Conservation (phyloP, 2,888 invertebrate genomes). For the Bhutanitis thaidina region DNA sequence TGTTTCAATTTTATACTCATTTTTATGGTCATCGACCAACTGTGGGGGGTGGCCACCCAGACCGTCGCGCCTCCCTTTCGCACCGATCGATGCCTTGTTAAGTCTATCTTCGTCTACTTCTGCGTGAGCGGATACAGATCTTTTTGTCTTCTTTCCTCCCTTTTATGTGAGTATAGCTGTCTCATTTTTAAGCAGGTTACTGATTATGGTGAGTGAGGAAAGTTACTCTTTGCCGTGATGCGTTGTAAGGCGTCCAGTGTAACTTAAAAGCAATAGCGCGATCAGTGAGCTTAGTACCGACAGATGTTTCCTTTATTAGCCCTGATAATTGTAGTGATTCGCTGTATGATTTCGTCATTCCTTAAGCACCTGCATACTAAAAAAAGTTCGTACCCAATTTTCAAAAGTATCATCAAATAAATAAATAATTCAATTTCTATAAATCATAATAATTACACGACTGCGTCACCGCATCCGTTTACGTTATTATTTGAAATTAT, state of each 20-base stretch:
- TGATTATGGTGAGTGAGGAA: slow-evolving; percentile 65
- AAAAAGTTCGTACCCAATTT: slow-evolving; percentile 1
- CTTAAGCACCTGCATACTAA: slow-evolving; percentile 29
- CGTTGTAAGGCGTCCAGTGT: slow-evolving; percentile 21
- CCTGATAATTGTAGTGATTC: slow-evolving; percentile 21
- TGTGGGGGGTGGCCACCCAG: slow-evolving; percentile 81
- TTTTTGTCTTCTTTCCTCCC: slow-evolving; percentile 45
- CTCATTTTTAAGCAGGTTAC: slow-evolving; percentile 36
- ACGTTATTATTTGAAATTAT: background rate
- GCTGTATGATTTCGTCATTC: slow-evolving; percentile 27
- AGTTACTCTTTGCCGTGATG: slow-evolving; percentile 55
- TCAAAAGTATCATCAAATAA: background rate
- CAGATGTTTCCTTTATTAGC: slow-evolving; percentile 43
- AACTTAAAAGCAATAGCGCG: slow-evolving; percentile 23
- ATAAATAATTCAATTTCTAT: background rate
- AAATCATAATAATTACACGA: background rate
- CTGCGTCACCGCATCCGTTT: background rate
- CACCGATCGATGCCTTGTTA: slow-evolving; percentile 34
- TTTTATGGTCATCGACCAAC: slow-evolving; percentile 80
- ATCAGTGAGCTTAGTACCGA: slow-evolving; percentile 39
- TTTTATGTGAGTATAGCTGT: slow-evolving; percentile 24
- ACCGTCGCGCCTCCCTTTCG: slow-evolving; percentile 47
- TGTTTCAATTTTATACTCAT: slow-evolving; percentile 80
- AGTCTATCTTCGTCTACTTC: slow-evolving; percentile 53
- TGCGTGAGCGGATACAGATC: slow-evolving; percentile 44